These are phyloP conservation scores for Schizothorax lantsangensis DNA, from an alignment of 2,797 vertebrate genomes.

Conservation along the genomic window DNA sequence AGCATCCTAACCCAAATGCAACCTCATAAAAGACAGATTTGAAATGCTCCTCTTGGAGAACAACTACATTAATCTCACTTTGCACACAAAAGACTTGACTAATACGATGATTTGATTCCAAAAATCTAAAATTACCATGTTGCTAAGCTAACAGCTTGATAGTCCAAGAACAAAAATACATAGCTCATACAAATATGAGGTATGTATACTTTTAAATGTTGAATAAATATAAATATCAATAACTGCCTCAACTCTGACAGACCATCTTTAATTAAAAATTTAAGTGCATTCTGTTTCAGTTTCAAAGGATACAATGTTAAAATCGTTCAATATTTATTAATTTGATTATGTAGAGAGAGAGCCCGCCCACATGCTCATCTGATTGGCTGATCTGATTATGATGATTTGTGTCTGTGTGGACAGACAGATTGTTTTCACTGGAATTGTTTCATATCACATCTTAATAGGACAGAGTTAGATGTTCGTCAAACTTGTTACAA, in stretches of 20 bases:
- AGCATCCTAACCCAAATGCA: not conserved
- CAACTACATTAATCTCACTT: conserved; percentile 2
- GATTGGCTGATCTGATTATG: not conserved
- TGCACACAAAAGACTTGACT: not conserved
- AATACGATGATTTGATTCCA: not conserved
- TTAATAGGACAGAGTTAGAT: not conserved
- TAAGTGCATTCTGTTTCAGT: not conserved
- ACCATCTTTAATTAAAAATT: not conserved
- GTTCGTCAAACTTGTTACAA: not conserved
- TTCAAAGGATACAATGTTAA: not conserved
- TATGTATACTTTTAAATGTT: conserved; percentile 6
- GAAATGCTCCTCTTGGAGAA: not conserved
- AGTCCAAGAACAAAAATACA: not conserved
- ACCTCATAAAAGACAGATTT: not conserved
- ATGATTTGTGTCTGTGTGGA: not conserved
- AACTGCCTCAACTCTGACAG: not conserved
- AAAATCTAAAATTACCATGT: not conserved
- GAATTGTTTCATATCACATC: not conserved
- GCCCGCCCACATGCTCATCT: not conserved
- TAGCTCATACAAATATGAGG: not conserved
- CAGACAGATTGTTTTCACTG: not conserved
- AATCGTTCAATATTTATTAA: too few relatives aligned
- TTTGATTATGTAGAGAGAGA: not conserved
- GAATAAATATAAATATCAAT: not conserved
- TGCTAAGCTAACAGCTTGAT: not conserved